Evolutionary conservation across 2,888 invertebrate species (phyloP).

Genomic region (Tachina lurida): DNA sequence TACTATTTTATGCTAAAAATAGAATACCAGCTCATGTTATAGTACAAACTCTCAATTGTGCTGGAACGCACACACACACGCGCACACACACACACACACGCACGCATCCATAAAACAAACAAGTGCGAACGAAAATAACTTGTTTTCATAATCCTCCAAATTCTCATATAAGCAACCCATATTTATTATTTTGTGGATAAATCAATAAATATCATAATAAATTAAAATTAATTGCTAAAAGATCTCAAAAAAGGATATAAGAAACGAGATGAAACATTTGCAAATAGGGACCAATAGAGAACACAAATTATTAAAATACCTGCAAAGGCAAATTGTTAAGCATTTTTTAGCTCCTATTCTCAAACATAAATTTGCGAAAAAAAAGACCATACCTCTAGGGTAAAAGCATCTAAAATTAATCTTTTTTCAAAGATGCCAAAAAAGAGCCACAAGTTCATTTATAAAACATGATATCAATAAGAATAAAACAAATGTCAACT

Average conservation of each 20-base stretch:
- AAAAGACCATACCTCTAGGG: too few relatives aligned
- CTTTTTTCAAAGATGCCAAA: too few relatives aligned
- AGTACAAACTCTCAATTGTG: background rate
- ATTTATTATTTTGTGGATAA: background rate
- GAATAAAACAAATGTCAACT: too few relatives aligned
- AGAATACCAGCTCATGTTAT: slow-evolving; percentile 26
- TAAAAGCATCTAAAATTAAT: too few relatives aligned
- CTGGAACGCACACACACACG: background rate
- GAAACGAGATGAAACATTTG: too few relatives aligned
- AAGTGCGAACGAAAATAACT: slow-evolving; percentile 26
- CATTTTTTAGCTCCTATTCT: too few relatives aligned
- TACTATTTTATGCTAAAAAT: slow-evolving; percentile 49
- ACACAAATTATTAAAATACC: too few relatives aligned
- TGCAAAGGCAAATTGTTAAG: too few relatives aligned
- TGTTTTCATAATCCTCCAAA: too few relatives aligned
- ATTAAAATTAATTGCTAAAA: background rate
- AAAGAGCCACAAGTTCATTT: too few relatives aligned
- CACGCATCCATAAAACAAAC: background rate
- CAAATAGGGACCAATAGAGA: background rate
- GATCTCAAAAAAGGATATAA: slow-evolving; percentile 23
- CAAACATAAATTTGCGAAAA: too few relatives aligned
- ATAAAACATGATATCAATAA: too few relatives aligned
- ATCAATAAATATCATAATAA: background rate
- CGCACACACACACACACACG: background rate
- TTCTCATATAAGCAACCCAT: background rate